Evolutionary conservation across 2,888 invertebrate species (phyloP).

Genomic region (Rugalucina vietnamica): DNA sequence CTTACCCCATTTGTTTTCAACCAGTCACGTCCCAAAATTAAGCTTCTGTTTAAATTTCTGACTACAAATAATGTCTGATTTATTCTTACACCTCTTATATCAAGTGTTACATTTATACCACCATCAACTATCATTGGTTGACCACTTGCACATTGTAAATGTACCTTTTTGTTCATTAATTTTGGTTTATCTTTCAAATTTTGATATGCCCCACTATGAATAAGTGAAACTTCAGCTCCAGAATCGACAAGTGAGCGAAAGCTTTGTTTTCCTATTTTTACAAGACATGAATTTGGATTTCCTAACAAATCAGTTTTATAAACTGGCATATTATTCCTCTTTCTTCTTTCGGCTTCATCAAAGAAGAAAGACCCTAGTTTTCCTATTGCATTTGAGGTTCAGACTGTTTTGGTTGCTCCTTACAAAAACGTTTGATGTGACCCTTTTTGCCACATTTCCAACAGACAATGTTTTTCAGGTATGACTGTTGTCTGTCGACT

Average conservation of each 20-base stretch:
- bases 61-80: neutral
- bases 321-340: neutral
- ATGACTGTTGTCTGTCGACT: too few relatives aligned
- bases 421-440: neutral
- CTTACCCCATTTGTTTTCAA: constrained; percentile 20
- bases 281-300: too few relatives aligned
- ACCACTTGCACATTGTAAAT: neutral
- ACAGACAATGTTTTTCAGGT: neutral
- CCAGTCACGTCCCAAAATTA: constrained; percentile 28
- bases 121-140: neutral
- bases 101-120: neutral
- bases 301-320: constrained; percentile 4
- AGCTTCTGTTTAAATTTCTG: constrained; percentile 24
- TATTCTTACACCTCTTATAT: neutral
- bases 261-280: neutral
- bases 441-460: constrained; percentile 2
- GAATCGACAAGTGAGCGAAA: neutral
- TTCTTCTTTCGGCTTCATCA: neutral
- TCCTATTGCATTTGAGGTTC: neutral
- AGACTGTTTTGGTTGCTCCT: neutral
- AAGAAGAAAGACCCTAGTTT: neutral
- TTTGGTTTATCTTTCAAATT: constrained; percentile 1
- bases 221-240: too few relatives aligned
- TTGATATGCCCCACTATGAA: constrained; percentile 21
- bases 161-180: neutral